Percentiles rank a stretch among this genome's conserved stretches.
phyloP scores from a whole-genome alignment of 2,888 invertebrate genomes.

The Dynastes grantii region DNA sequence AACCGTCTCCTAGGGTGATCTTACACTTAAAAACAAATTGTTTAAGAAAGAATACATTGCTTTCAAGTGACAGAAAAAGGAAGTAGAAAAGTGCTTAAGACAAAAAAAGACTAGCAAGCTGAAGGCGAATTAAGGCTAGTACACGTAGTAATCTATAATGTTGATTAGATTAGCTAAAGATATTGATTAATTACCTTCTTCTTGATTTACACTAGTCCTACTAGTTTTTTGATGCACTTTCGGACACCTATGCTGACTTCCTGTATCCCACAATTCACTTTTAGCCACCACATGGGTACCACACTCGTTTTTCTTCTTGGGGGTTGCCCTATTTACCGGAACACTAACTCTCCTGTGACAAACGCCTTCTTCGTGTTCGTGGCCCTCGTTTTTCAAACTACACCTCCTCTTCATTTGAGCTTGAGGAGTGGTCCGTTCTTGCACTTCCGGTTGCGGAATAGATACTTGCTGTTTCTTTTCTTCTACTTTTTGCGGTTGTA shows the following conservation, averaged over 20 bases:
- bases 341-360: constrained; percentile 65
- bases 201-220: constrained; percentile 64
- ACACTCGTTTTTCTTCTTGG: constrained; percentile 71
- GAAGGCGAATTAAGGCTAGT: too few species aligned
- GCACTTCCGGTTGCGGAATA: constrained; percentile 23
- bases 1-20: too few species aligned
- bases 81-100: too few species aligned
- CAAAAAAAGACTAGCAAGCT: too few species aligned
- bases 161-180: neutral
- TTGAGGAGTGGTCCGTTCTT: constrained; percentile 35
- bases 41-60: too few species aligned
- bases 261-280: constrained; percentile 71
- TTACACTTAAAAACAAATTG: too few species aligned
- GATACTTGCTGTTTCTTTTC: constrained; percentile 28
- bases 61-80: too few species aligned
- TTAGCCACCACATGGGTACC: constrained; percentile 70
- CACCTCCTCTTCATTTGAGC: constrained; percentile 48
- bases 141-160: too few species aligned
- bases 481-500: constrained; percentile 29
- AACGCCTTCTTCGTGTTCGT: constrained; percentile 51
- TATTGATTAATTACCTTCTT: constrained; percentile 62
- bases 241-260: constrained; percentile 67
- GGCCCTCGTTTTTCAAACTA: constrained; percentile 54
- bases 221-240: constrained; percentile 66
- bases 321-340: constrained; percentile 64